Conservation (phyloP, 2,888 invertebrate species). For the Muscina levida region DNA sequence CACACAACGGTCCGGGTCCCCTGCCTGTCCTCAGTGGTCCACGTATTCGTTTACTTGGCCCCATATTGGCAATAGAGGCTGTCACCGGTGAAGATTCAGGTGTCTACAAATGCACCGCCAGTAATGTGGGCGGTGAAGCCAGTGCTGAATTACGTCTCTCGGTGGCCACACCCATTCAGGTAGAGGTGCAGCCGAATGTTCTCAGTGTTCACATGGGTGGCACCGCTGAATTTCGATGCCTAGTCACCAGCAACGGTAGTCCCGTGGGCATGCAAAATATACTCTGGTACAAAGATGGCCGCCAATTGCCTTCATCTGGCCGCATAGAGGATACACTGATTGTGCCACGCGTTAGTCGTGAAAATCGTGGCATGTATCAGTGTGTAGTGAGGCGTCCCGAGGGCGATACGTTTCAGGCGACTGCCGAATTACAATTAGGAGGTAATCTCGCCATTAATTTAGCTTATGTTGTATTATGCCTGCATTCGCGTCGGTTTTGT, state of each 20-base stretch:
- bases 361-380: conserved; percentile 89
- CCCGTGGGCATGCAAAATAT: conserved; percentile 82
- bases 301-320: conserved; percentile 85
- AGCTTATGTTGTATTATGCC: conserved; percentile 37
- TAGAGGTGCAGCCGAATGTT: conserved; percentile 84
- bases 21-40: conserved; percentile 84
- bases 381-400: conserved; percentile 86
- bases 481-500: conserved; percentile 46
- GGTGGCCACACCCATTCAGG: conserved; percentile 85
- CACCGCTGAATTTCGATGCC: conserved; percentile 86
- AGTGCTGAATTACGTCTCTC: conserved; percentile 85
- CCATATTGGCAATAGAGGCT: conserved; percentile 86
- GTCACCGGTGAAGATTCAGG: conserved; percentile 86
- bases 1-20: conserved; percentile 84
- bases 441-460: conserved; percentile 80
- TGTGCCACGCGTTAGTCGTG: conserved; percentile 85
- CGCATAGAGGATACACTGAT: conserved; percentile 84
- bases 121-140: conserved; percentile 86
- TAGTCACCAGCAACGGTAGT: conserved; percentile 82
- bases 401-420: conserved; percentile 88
- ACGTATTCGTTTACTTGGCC: conserved; percentile 84
- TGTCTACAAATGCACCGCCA: conserved; percentile 84
- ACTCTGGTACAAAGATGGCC: conserved; percentile 86
- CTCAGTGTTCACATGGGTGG: conserved; percentile 88
- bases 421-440: conserved; percentile 87